Conservation (phyloP, 1,140 invertebrate genomes). For the Cotesia typhae region DNA sequence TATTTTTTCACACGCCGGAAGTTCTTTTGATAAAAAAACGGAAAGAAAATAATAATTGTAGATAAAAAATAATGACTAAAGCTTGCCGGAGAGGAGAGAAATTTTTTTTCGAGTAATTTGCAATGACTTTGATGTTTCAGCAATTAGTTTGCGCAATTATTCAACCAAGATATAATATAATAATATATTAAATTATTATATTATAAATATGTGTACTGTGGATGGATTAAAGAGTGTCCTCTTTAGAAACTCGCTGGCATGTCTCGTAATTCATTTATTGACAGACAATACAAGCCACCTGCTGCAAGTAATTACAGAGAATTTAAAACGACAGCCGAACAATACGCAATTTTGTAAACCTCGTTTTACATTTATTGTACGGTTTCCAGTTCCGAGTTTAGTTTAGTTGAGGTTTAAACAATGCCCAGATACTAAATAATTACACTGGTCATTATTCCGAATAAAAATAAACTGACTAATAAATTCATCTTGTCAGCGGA, state of each 20-base stretch:
- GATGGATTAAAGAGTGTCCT: background rate
- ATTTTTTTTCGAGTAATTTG: conserved; percentile 4
- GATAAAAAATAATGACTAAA: background rate
- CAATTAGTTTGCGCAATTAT: conserved; percentile 29
- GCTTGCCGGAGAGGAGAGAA: background rate
- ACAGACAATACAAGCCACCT: conserved; percentile 17
- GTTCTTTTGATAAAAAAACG: conserved; percentile 8
- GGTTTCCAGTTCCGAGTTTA: no score
- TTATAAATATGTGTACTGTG: background rate
- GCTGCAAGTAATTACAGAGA: conserved; percentile 13
- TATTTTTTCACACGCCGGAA: background rate
- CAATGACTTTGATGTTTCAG: background rate
- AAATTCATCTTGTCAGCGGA: background rate
- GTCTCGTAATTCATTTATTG: conserved; percentile 24
- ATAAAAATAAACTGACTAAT: no score
- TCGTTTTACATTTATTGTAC: background rate
- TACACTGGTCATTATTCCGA: no score
- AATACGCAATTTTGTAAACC: conserved; percentile 20
- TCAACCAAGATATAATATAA: conserved; percentile 1
- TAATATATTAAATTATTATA: conserved; percentile 1
- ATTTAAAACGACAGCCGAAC: conserved; percentile 22
- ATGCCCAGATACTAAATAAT: no score
- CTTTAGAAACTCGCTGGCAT: conserved; percentile 14
- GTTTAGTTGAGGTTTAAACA: no score
- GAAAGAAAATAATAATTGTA: background rate